A percentile compares a stretch with the other conserved stretches of the same genome.
phyloP scores from a whole-genome alignment of 2,888 invertebrate genomes.

The Platypus cylindrus region DNA sequence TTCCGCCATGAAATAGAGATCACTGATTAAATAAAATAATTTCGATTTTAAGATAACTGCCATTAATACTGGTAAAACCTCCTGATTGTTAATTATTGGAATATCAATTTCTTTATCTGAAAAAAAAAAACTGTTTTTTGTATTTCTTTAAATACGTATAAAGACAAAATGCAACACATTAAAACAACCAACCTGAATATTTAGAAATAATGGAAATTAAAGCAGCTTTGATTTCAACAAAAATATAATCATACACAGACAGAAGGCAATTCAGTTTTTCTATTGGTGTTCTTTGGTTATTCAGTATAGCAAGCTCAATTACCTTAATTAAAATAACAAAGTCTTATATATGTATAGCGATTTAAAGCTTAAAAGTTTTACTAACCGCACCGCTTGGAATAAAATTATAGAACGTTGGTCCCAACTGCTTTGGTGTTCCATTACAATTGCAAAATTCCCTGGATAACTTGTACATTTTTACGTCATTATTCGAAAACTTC shows the following conservation, averaged over 20 bases:
- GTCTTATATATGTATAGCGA: not conserved
- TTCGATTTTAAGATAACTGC: conserved; percentile 35
- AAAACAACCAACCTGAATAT: conserved; percentile 25
- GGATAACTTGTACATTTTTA: conserved; percentile 28
- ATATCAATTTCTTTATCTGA: conserved; percentile 26
- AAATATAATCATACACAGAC: conserved; percentile 34
- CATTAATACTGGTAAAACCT: conserved; percentile 33
- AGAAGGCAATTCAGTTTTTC: conserved; percentile 37
- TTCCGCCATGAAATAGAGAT: conserved; percentile 34
- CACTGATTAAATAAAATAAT: conserved; percentile 33
- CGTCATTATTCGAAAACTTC: conserved; percentile 27
- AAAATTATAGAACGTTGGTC: conserved; percentile 31
- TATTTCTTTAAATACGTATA: no score
- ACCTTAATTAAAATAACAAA: conserved; percentile 20
- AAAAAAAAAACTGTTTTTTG: no score
- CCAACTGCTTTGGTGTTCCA: conserved; percentile 33
- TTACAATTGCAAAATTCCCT: conserved; percentile 27
- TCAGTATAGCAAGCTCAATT: conserved; percentile 37
- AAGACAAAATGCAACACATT: no score
- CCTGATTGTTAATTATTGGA: conserved; percentile 28
- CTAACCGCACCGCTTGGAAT: conserved; percentile 35
- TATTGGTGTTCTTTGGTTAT: conserved; percentile 31
- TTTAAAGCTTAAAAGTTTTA: no score
- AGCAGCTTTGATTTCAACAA: conserved; percentile 36
- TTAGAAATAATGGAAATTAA: conserved; percentile 32